phyloP scores from a whole-genome alignment of 2,113 vertebrate genomes.

The Actinemys pallida region DNA sequence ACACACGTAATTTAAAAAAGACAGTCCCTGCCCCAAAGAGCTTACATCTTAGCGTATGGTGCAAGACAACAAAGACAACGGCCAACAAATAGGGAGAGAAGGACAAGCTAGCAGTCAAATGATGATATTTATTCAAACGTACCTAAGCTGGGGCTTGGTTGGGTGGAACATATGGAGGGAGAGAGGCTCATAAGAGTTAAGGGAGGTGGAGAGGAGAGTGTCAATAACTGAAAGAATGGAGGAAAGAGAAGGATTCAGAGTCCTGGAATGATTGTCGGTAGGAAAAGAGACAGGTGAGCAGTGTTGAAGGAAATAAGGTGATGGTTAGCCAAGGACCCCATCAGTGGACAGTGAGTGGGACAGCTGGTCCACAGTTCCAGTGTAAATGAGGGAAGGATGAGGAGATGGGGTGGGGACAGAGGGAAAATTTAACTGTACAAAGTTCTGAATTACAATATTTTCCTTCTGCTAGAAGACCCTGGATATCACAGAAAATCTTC shows the following conservation, averaged over 20 bases:
- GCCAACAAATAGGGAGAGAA: too few relatives aligned
- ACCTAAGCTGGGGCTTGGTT: too few relatives aligned
- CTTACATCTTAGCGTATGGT: too few relatives aligned
- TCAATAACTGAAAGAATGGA: background rate
- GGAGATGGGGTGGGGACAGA: background rate
- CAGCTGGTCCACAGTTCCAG: background rate
- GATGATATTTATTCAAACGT: too few relatives aligned
- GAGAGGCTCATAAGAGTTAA: background rate
- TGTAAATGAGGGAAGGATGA: background rate
- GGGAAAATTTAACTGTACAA: background rate
- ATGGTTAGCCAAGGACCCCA: background rate
- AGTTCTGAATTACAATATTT: background rate
- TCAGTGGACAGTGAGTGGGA: background rate
- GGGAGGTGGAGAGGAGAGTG: background rate
- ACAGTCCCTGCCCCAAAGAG: too few relatives aligned
- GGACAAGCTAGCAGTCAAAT: too few relatives aligned
- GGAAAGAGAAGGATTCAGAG: background rate
- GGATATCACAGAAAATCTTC: background rate
- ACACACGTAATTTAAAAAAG: too few relatives aligned
- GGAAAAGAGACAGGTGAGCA: background rate
- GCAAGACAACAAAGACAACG: too few relatives aligned
- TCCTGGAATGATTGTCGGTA: background rate
- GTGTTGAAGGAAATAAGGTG: background rate
- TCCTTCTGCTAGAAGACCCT: background rate
- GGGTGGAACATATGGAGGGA: background rate